Percentiles rank a stretch among this genome's conserved stretches.
These are phyloP conservation scores for Aphidius colemani DNA, from an alignment of 2,888 invertebrate genomes.

Conservation along the genomic window DNA sequence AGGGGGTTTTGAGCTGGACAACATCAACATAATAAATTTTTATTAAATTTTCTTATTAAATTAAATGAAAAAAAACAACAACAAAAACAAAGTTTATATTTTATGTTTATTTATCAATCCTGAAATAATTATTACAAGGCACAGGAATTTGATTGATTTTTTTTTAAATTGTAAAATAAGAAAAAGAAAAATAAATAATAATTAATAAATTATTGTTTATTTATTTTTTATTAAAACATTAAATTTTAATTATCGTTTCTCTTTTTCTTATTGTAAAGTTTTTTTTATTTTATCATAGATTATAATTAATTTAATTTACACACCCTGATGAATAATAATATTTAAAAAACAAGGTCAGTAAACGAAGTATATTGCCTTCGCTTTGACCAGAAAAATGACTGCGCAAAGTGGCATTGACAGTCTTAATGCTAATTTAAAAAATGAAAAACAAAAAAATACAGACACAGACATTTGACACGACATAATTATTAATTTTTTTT, in stretches of 20 bases:
- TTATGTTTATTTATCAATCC: not conserved
- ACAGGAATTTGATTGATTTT: too few relatives aligned
- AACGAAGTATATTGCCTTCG: conserved; percentile 31
- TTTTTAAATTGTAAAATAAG: too few relatives aligned
- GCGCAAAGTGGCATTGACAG: conserved; percentile 25
- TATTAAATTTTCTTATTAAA: too few relatives aligned
- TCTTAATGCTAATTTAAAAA: conserved; percentile 19
- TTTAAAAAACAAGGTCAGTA: conserved; percentile 25
- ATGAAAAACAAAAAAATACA: conserved; percentile 12
- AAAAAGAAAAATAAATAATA: not conserved
- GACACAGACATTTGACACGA: conserved; percentile 16
- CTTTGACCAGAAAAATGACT: conserved; percentile 24
- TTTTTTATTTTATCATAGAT: not conserved
- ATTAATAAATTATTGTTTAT: too few relatives aligned
- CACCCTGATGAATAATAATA: not conserved
- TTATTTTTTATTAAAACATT: too few relatives aligned
- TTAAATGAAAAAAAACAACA: too few relatives aligned
- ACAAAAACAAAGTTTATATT: not conserved
- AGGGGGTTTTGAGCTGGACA: conserved; percentile 45
- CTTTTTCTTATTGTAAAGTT: not conserved
- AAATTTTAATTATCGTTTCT: too few relatives aligned
- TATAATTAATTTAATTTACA: not conserved
- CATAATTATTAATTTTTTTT: conserved; percentile 5
- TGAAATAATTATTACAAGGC: too few relatives aligned
- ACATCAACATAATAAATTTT: too few relatives aligned